These are phyloP conservation scores for Glyptemys insculpta DNA, from an alignment of 2,797 vertebrate species.

Conservation along the genomic window DNA sequence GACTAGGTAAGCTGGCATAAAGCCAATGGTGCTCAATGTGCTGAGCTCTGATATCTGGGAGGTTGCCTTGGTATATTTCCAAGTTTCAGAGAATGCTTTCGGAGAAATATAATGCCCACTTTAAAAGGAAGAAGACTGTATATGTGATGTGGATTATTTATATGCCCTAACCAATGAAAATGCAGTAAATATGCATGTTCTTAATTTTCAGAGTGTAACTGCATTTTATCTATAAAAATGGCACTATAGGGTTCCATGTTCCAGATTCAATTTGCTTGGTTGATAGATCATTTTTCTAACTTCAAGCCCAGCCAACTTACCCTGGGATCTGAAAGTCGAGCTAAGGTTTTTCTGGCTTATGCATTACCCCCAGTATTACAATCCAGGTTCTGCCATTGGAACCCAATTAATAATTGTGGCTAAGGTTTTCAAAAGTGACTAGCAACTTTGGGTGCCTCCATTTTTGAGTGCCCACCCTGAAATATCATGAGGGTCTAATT, in stretches of 20 bases:
- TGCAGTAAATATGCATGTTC: conserved; percentile 13
- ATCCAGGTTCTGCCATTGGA: not conserved
- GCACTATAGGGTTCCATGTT: not conserved
- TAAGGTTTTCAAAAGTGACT: not conserved
- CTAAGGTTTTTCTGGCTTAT: not conserved
- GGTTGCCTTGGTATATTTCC: conserved; percentile 34
- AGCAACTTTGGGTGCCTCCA: not conserved
- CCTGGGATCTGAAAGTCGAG: not conserved
- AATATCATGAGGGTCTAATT: not conserved
- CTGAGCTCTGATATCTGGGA: conserved; percentile 46
- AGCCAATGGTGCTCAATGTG: not conserved
- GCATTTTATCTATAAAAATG: not conserved
- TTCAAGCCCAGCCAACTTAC: not conserved
- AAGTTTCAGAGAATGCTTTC: conserved; percentile 23
- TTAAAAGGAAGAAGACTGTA: conserved; percentile 4
- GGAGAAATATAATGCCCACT: conserved; percentile 24
- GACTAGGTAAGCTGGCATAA: conserved; percentile 27
- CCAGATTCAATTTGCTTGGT: not conserved
- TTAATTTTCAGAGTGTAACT: not conserved
- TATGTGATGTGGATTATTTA: not conserved
- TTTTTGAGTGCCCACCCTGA: not conserved
- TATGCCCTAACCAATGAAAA: conserved; percentile 17
- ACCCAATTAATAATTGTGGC: not conserved
- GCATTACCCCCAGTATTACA: not conserved
- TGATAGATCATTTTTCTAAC: not conserved